A percentile compares a stretch with the other conserved stretches of the same genome.
phyloP scores from a whole-genome alignment of 2,797 vertebrate genomes.

The Syngnathus rostellatus region DNA sequence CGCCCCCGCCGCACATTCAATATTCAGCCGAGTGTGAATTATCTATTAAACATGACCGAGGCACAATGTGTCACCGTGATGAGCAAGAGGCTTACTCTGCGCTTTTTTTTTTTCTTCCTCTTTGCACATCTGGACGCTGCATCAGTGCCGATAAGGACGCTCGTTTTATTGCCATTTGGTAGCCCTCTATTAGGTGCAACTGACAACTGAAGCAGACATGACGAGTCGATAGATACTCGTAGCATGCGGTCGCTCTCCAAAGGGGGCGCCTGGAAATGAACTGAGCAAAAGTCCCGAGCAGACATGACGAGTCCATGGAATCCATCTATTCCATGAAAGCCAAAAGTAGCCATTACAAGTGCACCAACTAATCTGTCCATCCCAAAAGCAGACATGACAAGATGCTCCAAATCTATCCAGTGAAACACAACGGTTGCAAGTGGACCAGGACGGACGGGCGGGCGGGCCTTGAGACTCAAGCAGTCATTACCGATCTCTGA shows the following conservation, averaged over 20 bases:
- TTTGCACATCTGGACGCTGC: neutral
- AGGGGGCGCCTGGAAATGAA: too few species aligned
- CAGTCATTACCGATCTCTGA: neutral
- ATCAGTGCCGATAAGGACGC: neutral
- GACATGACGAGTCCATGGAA: neutral
- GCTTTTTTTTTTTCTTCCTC: neutral
- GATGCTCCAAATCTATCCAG: too few species aligned
- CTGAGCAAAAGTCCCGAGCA: neutral
- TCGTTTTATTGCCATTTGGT: neutral
- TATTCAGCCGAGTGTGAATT: neutral
- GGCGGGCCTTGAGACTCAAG: too few species aligned
- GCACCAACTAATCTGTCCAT: too few species aligned
- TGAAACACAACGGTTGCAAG: too few species aligned
- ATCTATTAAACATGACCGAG: neutral
- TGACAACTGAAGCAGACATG: neutral
- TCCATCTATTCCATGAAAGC: neutral
- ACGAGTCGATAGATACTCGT: neutral
- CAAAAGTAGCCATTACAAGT: too few species aligned
- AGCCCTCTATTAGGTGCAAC: neutral
- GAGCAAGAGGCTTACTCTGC: neutral
- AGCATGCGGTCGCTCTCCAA: too few species aligned
- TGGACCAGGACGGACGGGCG: too few species aligned
- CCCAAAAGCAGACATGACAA: too few species aligned
- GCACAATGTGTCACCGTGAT: neutral
- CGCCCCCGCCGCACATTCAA: neutral